Conservation (phyloP, 2,113 vertebrate genomes). For the Pygoscelis adeliae region DNA sequence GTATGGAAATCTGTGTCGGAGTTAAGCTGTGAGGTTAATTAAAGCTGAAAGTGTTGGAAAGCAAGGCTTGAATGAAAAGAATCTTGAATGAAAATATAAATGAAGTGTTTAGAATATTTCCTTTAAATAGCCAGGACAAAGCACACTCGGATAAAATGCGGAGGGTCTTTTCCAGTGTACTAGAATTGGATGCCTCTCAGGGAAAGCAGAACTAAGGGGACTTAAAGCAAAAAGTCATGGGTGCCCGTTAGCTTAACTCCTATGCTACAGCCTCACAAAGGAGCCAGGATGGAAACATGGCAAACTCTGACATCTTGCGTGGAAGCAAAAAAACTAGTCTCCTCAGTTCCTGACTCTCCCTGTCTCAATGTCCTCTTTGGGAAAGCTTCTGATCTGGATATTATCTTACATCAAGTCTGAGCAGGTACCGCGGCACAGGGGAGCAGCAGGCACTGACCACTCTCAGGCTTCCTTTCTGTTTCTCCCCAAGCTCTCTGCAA, state of each 20-base stretch:
- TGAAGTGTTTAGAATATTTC: neutral
- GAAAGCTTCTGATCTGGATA: neutral
- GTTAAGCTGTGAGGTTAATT: neutral
- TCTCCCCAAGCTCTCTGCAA: neutral
- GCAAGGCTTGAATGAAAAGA: neutral
- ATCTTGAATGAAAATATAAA: neutral
- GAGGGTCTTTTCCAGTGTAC: neutral
- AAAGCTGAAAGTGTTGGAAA: neutral
- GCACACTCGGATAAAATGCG: neutral
- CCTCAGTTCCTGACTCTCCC: neutral
- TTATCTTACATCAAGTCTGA: rapidly evolving
- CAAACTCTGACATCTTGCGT: neutral
- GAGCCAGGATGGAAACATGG: neutral
- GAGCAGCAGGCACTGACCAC: neutral
- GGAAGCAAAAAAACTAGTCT: neutral
- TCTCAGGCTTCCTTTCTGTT: neutral
- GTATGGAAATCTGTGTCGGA: neutral
- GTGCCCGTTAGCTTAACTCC: neutral
- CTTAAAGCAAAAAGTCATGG: neutral
- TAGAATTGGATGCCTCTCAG: neutral
- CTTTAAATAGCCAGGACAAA: neutral
- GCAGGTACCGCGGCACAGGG: rapidly evolving
- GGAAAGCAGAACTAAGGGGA: neutral
- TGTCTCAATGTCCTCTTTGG: neutral
- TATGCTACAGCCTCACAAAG: neutral